Evolutionary conservation across 2,888 invertebrate genomes (phyloP).

Genomic region (Dioctria linearis): DNA sequence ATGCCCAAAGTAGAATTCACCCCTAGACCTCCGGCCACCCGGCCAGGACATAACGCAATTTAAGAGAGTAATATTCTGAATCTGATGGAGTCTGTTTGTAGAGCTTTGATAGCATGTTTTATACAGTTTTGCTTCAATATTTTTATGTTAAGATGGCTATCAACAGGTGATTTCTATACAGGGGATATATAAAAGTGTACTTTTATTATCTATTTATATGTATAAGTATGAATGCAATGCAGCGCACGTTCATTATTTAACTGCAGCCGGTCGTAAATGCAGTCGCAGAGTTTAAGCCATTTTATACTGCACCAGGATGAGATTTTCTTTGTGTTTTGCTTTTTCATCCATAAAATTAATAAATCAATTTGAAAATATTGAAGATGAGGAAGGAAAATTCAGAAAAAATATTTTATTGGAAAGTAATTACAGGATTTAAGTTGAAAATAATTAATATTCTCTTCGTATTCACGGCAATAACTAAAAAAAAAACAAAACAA

Average conservation of each 20-base stretch:
- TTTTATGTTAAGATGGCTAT: background rate
- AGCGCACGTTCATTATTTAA: background rate
- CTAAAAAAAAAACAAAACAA: too few species aligned
- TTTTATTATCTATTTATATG: background rate
- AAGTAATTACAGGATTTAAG: too few species aligned
- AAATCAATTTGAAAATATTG: too few species aligned
- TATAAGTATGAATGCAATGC: too few species aligned
- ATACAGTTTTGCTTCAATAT: too few species aligned
- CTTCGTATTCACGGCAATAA: too few species aligned
- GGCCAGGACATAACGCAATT: background rate
- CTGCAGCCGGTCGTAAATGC: constrained; percentile 18
- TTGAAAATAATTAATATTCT: too few species aligned
- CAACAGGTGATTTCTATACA: constrained; percentile 43
- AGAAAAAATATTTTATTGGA: too few species aligned
- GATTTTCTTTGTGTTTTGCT: background rate
- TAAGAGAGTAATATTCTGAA: background rate
- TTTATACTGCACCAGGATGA: background rate
- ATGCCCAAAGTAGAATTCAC: background rate
- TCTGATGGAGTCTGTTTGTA: background rate
- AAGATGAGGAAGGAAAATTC: too few species aligned
- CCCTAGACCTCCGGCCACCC: background rate
- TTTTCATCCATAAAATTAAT: too few species aligned
- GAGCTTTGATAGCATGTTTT: too few species aligned
- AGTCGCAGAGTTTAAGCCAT: background rate
- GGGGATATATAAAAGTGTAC: background rate